Base-by-base conservation (phyloP, 2,888 invertebrate genomes). In the Oscheius sp. region DNA sequence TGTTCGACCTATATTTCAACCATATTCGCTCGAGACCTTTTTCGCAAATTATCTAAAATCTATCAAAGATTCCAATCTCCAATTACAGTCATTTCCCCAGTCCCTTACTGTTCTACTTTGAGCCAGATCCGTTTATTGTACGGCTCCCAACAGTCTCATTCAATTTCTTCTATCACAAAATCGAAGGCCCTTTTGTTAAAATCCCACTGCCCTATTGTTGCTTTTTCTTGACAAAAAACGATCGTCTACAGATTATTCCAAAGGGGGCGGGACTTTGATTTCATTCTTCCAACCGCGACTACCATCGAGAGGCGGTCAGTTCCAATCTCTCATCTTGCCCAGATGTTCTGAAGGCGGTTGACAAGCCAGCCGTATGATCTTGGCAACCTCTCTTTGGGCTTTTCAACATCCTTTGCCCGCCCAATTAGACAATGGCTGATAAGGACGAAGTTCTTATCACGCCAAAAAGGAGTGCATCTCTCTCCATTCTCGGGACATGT, bases 361-460 rank as follows among this genome's bases (percentile, higher is more conserved):
- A 3, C 10, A 32, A 33, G 57, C 29, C 29, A 33, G 2, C 29
- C 57, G n/a, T 13, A 50, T 42, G 37, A 48, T n/a, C 48, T n/a
- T 35, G 63, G 37, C 60, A 60, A 4, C 21, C 37, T 50, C 68
- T 68, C 37, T 53, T 53, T 68, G 68, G 68, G 55, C 68, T 68
- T 13, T 68, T 32, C 68, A 35, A 55, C 35, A 65, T 29, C 65
- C 37, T 11, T 48, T 13, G 68, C 53, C 53, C 35, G 53, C 65
- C 65, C 68, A 68, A 53, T 68, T 68, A 55, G 53, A 68, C 68
- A 68, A 68, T 68, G 55, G 37, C 55, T 68, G 68, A 68, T 68
- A 68, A 68, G 68, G 37, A 21, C 9, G 13, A 21, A 53, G 68
- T 51, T 68, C 68, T 68, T 68, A 68, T 68, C 68, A 42, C 7